phyloP scores from a whole-genome alignment of 2,888 invertebrate genomes.

The Agonum fuliginosum region DNA sequence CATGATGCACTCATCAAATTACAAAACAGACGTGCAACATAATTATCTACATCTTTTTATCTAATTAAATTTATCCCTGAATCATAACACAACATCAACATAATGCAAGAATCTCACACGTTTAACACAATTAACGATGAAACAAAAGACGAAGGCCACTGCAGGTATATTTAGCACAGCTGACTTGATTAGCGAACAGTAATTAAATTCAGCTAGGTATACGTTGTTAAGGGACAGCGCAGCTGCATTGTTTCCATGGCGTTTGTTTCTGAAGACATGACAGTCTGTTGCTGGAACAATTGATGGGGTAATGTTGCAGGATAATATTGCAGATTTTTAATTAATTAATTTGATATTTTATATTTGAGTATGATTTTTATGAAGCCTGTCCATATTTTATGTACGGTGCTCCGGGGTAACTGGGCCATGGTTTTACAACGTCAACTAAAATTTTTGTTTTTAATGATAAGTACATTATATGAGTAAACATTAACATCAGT shows the following conservation, averaged over 20 bases:
- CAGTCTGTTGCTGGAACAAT: no score
- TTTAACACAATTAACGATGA: neutral
- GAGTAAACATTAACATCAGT: no score
- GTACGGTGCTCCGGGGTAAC: no score
- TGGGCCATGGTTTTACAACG: no score
- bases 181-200: neutral
- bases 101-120: neutral
- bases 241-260: neutral
- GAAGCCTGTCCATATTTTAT: no score
- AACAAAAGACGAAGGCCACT: neutral
- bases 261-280: constrained; percentile 9
- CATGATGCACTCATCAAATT: no score
- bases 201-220: neutral
- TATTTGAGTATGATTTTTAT: no score
- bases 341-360: no score
- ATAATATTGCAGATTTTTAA: neutral
- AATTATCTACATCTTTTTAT: neutral
- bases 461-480: no score
- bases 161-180: neutral
- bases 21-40: neutral
- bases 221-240: neutral
- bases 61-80: neutral
- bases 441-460: no score
- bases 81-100: neutral
- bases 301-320: neutral